Percentiles rank a stretch among this genome's conserved stretches.
phyloP scores from a whole-genome alignment of 2,797 vertebrate genomes.

The Chlorospingus semifuscus region DNA sequence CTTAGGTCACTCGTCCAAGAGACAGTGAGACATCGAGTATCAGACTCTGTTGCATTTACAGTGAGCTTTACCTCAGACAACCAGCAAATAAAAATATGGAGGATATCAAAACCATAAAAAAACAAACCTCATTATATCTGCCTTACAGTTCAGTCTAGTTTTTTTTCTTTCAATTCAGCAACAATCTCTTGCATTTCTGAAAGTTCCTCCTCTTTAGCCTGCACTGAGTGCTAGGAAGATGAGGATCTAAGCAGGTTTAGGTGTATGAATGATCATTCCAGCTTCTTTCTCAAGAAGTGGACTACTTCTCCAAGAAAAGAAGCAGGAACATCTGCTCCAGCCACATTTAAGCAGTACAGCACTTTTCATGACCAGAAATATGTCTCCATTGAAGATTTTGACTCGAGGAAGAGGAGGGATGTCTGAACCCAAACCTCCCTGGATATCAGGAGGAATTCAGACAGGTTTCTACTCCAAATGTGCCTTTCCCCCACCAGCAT shows the following conservation, averaged over 20 bases:
- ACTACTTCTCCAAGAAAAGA: background rate
- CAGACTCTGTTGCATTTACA: background rate
- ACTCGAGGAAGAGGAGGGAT: background rate
- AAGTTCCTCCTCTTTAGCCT: background rate
- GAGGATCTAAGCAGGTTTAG: background rate
- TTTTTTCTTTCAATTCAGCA: background rate
- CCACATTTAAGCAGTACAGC: background rate
- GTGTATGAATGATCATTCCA: background rate
- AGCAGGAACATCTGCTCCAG: background rate
- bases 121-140: accelerated
- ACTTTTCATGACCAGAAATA: background rate
- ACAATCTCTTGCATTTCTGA: background rate
- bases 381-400: background rate
- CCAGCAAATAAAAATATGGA: background rate
- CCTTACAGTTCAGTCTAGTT: background rate
- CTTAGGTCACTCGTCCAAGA: background rate
- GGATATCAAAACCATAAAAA: background rate
- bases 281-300: background rate
- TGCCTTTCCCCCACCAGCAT: accelerated
- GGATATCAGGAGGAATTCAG: background rate
- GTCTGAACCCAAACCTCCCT: background rate
- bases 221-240: background rate
- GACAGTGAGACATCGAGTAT: background rate
- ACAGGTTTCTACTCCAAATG: background rate
- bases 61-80: background rate